Percentiles rank a stretch among this genome's conserved stretches.
Conservation (phyloP, 2,888 invertebrate genomes). For the Lymantria dispar region DNA sequence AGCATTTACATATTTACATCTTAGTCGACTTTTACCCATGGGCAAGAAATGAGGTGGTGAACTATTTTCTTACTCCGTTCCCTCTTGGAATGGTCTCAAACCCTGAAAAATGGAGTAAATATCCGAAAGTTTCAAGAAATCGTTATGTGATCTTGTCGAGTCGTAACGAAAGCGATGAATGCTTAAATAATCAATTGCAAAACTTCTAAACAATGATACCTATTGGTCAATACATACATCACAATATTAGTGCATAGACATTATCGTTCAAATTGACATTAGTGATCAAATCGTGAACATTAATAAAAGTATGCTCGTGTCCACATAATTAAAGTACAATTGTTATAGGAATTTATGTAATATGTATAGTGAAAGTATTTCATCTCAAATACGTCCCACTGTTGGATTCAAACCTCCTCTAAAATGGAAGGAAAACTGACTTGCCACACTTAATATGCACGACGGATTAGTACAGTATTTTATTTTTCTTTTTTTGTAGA, state of each 20-base stretch:
- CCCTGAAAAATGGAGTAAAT: constrained; percentile 3
- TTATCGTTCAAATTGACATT: constrained; percentile 58
- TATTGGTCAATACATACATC: constrained; percentile 50
- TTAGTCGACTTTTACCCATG: too few species aligned
- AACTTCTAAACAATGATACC: constrained; percentile 48
- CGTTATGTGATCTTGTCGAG: constrained; percentile 6
- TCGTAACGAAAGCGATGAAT: constrained; percentile 37
- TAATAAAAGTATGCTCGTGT: constrained; percentile 66
- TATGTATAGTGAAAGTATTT: constrained; percentile 18
- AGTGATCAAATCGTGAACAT: constrained; percentile 62
- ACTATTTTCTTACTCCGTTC: too few species aligned
- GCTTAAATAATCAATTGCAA: constrained; percentile 43
- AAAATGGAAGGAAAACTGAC: too few species aligned
- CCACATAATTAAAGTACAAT: constrained; percentile 51
- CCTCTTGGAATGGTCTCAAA: too few species aligned
- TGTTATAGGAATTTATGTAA: constrained; percentile 29
- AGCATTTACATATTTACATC: too few species aligned
- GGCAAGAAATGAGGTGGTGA: too few species aligned
- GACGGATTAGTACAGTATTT: too few species aligned
- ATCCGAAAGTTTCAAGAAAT: constrained; percentile 1
- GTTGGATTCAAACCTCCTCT: too few species aligned
- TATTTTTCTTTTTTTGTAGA: too few species aligned
- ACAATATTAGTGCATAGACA: constrained; percentile 42
- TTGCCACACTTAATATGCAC: too few species aligned
- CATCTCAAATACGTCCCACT: too few species aligned